phyloP scores from a whole-genome alignment of 2,888 invertebrate genomes.

The Leptopterna dolabrata region DNA sequence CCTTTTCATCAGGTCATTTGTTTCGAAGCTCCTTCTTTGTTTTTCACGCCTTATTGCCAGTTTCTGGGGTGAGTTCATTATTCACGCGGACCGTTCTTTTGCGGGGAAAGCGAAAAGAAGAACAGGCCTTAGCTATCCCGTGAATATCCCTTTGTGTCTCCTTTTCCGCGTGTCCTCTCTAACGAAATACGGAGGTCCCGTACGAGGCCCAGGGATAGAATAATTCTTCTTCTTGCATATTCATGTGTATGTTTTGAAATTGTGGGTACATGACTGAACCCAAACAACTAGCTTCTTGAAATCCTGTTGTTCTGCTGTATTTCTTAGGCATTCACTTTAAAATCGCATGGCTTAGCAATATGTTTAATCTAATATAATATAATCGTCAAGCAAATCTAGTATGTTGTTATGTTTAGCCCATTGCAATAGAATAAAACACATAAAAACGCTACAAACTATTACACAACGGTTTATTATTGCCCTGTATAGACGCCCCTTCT shows the following conservation, averaged over 20 bases:
- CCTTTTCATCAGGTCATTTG: constrained; percentile 45
- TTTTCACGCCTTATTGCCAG: constrained; percentile 38
- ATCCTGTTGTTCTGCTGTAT: neutral
- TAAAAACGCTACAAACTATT: too few species aligned
- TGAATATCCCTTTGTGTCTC: neutral
- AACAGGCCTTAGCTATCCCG: neutral
- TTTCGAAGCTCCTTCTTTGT: constrained; percentile 28
- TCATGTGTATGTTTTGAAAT: neutral
- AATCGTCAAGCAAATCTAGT: too few species aligned
- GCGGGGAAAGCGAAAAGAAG: neutral
- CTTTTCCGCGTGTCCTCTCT: neutral
- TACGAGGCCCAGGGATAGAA: neutral
- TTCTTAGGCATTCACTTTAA: too few species aligned
- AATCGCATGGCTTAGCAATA: too few species aligned
- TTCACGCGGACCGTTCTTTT: constrained; percentile 18
- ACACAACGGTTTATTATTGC: too few species aligned
- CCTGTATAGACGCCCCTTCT: too few species aligned
- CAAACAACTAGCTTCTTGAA: neutral
- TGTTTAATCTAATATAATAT: too few species aligned
- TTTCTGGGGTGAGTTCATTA: constrained; percentile 27
- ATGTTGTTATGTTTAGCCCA: too few species aligned
- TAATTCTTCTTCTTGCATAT: neutral
- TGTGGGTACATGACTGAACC: neutral
- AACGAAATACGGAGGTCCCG: neutral
- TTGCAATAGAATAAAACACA: too few species aligned